A percentile compares a stretch with the other conserved stretches of the same genome.
These are phyloP conservation scores for Blennius ocellaris DNA, from an alignment of 2,113 vertebrate species.

Conservation along the genomic window DNA sequence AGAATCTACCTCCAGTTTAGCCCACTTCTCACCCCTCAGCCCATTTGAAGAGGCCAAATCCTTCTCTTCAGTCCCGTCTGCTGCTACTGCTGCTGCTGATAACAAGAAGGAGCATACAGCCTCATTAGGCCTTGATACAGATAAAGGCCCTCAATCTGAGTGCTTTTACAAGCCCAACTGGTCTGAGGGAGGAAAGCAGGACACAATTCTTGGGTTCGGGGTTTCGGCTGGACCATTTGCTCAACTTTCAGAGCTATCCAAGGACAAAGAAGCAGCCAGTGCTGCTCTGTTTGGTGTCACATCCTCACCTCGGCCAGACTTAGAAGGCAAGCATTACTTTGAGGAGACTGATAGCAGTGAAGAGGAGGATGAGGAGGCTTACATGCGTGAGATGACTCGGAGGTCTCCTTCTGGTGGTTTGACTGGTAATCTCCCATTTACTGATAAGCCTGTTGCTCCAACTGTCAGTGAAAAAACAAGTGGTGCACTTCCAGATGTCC, in stretches of 20 bases:
- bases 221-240: slow-evolving; percentile 60
- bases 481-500: slow-evolving; percentile 71
- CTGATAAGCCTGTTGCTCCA: slow-evolving; percentile 61
- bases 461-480: slow-evolving; percentile 42
- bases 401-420: slow-evolving; percentile 67
- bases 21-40: slow-evolving; percentile 83
- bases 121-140: slow-evolving; percentile 71
- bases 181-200: slow-evolving; percentile 66
- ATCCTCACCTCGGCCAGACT: slow-evolving; percentile 83
- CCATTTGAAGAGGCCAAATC: slow-evolving; percentile 83
- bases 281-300: slow-evolving; percentile 85
- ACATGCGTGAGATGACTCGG: slow-evolving; percentile 76
- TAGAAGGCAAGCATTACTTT: slow-evolving; percentile 79
- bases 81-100: slow-evolving; percentile 31
- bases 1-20: slow-evolving; percentile 80
- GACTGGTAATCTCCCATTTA: slow-evolving; percentile 48
- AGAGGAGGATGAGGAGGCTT: slow-evolving; percentile 82
- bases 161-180: slow-evolving; percentile 82
- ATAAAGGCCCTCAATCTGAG: slow-evolving; percentile 80
- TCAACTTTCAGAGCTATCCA: slow-evolving; percentile 53
- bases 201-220: slow-evolving; percentile 55
- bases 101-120: slow-evolving; percentile 58
- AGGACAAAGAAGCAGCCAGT: slow-evolving; percentile 73
- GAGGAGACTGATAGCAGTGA: slow-evolving; percentile 86
- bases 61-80: slow-evolving; percentile 62